Conservation (phyloP, 2,888 invertebrate genomes). For the Xestia sexstrigata region DNA sequence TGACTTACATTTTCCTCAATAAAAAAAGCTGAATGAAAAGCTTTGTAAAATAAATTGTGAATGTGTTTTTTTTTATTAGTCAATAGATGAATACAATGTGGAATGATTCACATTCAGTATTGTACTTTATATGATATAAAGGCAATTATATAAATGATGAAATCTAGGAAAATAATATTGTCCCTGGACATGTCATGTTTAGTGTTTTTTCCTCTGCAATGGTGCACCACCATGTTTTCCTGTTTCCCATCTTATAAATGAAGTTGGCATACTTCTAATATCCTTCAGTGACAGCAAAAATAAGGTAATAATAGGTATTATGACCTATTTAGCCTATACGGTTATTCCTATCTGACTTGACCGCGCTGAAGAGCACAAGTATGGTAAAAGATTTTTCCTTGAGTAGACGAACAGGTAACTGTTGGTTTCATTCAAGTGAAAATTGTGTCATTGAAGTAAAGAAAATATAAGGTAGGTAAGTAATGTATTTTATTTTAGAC, state of each 20-base stretch:
- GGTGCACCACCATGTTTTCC: neutral
- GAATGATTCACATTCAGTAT: neutral
- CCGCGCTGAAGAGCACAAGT: neutral
- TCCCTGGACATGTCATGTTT: neutral
- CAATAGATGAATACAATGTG: neutral
- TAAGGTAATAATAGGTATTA: neutral
- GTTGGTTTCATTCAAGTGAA: slow-evolving; percentile 1
- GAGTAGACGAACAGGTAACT: neutral
- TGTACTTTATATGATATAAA: neutral
- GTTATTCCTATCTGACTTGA: neutral
- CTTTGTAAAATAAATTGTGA: neutral
- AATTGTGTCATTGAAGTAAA: neutral
- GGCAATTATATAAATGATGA: neutral
- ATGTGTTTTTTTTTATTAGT: neutral
- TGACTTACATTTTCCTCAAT: slow-evolving; percentile 18
- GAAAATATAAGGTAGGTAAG: neutral
- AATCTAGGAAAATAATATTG: neutral
- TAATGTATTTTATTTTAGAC: neutral
- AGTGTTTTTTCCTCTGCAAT: slow-evolving; percentile 40
- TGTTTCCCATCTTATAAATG: neutral
- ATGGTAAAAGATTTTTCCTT: neutral
- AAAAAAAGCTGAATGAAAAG: neutral
- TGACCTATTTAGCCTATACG: neutral
- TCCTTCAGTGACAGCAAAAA: neutral
- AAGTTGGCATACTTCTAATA: neutral